Percentiles rank a stretch among this genome's conserved stretches.
Conservation (phyloP, 2,888 invertebrate species). For the Hirtodrosophila confusa region DNA sequence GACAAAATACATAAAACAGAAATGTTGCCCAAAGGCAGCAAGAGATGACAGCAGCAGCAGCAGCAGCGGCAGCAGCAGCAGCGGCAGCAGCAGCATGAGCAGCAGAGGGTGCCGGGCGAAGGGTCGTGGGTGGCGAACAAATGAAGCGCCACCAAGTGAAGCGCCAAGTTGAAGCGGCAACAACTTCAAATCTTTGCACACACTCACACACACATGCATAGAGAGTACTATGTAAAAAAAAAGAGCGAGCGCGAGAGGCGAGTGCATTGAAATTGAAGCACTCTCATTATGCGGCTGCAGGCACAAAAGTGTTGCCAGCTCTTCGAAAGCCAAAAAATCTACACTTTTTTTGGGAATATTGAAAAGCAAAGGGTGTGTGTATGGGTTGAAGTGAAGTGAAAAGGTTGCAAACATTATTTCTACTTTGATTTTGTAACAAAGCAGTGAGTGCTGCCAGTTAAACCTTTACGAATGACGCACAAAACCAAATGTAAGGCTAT, state of each 20-base stretch:
- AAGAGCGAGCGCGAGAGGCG: constrained; percentile 33
- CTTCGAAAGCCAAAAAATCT: not conserved
- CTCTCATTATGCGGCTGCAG: constrained; percentile 63
- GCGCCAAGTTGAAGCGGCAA: constrained; percentile 29
- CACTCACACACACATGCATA: constrained; percentile 18
- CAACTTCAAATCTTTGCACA: constrained; percentile 48
- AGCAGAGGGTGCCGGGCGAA: not conserved
- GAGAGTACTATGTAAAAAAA: constrained; percentile 14
- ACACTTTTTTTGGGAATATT: not conserved
- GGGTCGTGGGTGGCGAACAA: constrained; percentile 33
- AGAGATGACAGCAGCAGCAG: not conserved
- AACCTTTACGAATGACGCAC: too few species aligned
- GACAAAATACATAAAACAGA: constrained; percentile 55
- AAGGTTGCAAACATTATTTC: too few species aligned
- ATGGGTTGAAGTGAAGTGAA: not conserved
- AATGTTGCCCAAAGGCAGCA: constrained; percentile 42
- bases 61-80: not conserved
- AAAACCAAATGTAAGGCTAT: too few species aligned
- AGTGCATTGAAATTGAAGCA: constrained; percentile 62
- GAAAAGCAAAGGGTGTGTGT: not conserved
- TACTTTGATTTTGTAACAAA: too few species aligned
- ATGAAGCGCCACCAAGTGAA: constrained; percentile 56
- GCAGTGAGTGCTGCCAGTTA: too few species aligned
- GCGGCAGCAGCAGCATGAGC: not conserved
- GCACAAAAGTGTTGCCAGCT: constrained; percentile 25